Percentiles rank a stretch among this genome's conserved stretches.
Conservation (phyloP, 2,113 vertebrate genomes). For the Orthonyx spaldingii region DNA sequence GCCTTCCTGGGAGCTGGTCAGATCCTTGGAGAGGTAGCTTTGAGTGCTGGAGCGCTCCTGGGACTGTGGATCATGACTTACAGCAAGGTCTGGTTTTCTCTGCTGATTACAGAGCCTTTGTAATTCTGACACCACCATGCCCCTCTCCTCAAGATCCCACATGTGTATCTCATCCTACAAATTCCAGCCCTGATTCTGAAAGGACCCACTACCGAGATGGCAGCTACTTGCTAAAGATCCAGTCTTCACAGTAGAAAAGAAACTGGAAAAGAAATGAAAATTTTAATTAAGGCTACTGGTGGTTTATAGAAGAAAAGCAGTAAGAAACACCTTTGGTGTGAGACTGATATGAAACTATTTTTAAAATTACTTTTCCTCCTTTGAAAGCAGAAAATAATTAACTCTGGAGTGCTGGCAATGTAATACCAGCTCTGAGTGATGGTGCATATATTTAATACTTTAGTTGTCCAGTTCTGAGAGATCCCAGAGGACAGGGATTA, state of each 20-base stretch:
- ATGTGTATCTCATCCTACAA: background rate
- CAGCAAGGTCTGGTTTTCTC: background rate
- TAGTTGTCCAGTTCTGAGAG: background rate
- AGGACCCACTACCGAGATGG: background rate
- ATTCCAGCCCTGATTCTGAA: background rate
- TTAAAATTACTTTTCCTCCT: background rate
- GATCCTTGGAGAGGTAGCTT: background rate
- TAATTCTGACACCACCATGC: background rate
- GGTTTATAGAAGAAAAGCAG: background rate
- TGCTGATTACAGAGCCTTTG: background rate
- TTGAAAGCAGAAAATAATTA: slow-evolving; percentile 44
- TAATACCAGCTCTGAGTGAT: background rate
- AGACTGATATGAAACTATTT: slow-evolving; percentile 3
- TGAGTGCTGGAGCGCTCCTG: background rate
- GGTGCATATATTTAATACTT: background rate
- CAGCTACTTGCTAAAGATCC: background rate
- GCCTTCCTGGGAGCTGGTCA: background rate
- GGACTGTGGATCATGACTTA: background rate
- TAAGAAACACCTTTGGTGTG: slow-evolving; percentile 6
- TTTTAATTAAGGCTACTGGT: background rate
- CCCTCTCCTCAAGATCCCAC: background rate
- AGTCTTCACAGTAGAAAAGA: background rate
- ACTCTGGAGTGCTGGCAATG: background rate
- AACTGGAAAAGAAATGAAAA: background rate
- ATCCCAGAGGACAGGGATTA: background rate